Conservation (phyloP, 2,888 invertebrate genomes). For the Heteromyza rotundicornis region DNA sequence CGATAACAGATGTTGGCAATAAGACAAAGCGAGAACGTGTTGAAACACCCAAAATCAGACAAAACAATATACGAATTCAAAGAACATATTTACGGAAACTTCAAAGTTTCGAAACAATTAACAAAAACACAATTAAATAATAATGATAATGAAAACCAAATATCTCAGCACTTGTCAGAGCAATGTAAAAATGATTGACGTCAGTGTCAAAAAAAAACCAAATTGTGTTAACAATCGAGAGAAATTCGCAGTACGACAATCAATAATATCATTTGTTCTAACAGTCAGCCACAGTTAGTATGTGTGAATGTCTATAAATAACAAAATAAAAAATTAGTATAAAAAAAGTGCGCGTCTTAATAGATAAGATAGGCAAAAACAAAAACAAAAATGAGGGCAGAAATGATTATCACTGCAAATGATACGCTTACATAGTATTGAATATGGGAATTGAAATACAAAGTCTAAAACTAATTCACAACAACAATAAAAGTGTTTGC, state of each 20-base stretch:
- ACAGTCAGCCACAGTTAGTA: neutral
- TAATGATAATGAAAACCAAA: neutral
- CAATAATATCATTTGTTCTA: neutral
- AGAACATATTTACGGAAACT: no score
- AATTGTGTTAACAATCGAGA: neutral
- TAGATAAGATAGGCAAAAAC: constrained; percentile 26
- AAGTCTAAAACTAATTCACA: no score
- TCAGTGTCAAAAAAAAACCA: neutral
- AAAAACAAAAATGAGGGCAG: constrained; percentile 15
- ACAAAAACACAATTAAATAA: neutral
- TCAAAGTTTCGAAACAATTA: no score
- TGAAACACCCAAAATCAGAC: neutral
- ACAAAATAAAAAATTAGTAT: neutral
- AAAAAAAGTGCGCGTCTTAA: neutral
- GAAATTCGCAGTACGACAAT: neutral
- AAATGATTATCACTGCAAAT: no score
- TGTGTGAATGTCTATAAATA: neutral
- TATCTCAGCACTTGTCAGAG: no score
- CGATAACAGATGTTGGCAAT: neutral
- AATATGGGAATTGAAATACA: no score
- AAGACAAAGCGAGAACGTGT: neutral
- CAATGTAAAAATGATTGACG: constrained; percentile 9
- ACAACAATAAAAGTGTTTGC: no score
- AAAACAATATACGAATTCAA: no score
- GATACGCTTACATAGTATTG: no score